Conservation (phyloP, 2,113 vertebrate species). For the Xiphophorus maculatus region DNA sequence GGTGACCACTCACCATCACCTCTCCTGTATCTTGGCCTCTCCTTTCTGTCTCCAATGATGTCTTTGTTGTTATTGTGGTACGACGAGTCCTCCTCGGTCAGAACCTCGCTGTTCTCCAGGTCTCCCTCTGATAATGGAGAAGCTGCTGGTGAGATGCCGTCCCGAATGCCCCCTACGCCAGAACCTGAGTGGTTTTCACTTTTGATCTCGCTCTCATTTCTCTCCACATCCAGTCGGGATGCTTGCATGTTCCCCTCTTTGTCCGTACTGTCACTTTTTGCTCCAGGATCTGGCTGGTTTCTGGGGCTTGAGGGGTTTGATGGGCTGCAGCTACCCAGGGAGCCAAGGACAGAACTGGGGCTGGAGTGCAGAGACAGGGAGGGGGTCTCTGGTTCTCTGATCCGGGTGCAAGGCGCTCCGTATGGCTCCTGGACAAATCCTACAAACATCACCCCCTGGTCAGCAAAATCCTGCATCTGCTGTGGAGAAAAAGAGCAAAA, state of each 20-base stretch:
- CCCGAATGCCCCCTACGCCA: slow-evolving; percentile 5
- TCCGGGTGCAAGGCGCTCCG: slow-evolving; percentile 66
- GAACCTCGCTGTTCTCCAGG: slow-evolving; percentile 45
- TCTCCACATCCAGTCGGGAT: slow-evolving; percentile 2
- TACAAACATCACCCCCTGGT: slow-evolving; percentile 92
- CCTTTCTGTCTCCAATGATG: slow-evolving; percentile 47
- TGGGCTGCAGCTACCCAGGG: slow-evolving; percentile 70
- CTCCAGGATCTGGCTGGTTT: slow-evolving; percentile 25
- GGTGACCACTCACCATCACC: slow-evolving; percentile 72
- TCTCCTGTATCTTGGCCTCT: slow-evolving; percentile 55
- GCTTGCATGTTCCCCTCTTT: slow-evolving; percentile 24
- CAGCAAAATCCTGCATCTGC: slow-evolving; percentile 95
- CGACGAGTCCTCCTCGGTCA: slow-evolving; percentile 67
- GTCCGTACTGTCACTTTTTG: not conserved
- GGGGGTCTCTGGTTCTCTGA: slow-evolving; percentile 73
- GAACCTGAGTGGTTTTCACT: slow-evolving; percentile 34
- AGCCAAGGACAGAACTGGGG: slow-evolving; percentile 80
- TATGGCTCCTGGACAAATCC: slow-evolving; percentile 89
- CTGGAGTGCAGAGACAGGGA: slow-evolving; percentile 83
- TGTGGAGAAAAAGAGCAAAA: slow-evolving; percentile 54
- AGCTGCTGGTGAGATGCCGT: slow-evolving; percentile 29
- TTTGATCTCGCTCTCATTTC: slow-evolving; percentile 20
- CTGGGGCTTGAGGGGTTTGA: slow-evolving; percentile 61
- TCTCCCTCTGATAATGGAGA: slow-evolving; percentile 52
- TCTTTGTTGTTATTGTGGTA: slow-evolving; percentile 80